Evolutionary conservation across 2,888 invertebrate species (phyloP).

Genomic region (Cephus sareptanus): DNA sequence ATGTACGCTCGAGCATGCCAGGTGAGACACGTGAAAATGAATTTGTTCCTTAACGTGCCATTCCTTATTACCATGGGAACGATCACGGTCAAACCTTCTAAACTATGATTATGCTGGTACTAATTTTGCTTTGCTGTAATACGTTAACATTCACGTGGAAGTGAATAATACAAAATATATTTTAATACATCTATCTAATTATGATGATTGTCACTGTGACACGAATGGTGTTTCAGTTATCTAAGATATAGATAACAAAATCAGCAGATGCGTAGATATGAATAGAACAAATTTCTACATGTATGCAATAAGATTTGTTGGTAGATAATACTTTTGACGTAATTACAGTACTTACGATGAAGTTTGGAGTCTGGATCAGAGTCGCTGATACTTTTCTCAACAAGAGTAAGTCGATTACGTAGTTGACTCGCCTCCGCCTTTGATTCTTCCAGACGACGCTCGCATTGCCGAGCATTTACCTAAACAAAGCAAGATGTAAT

Average conservation of each 20-base stretch:
- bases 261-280: background rate
- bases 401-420: slow-evolving; percentile 72
- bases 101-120: background rate
- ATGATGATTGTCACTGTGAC: background rate
- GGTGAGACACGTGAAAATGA: background rate
- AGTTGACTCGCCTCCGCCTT: slow-evolving; percentile 78
- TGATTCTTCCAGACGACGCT: slow-evolving; percentile 85
- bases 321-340: background rate
- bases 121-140: background rate
- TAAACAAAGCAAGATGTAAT: slow-evolving; percentile 36
- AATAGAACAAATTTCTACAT: background rate
- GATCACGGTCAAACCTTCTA: background rate
- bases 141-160: background rate
- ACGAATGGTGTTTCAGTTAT: background rate
- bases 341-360: slow-evolving; percentile 66
- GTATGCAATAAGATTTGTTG: background rate
- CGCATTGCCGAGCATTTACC: slow-evolving; percentile 82
- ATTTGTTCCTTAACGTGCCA: background rate
- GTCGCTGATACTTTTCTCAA: slow-evolving; percentile 68
- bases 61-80: background rate
- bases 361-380: slow-evolving; percentile 67
- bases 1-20: background rate
- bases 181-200: background rate
- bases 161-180: background rate
- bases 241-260: background rate